phyloP scores from a whole-genome alignment of 2,888 invertebrate species.

The Ochlodes sylvanus region DNA sequence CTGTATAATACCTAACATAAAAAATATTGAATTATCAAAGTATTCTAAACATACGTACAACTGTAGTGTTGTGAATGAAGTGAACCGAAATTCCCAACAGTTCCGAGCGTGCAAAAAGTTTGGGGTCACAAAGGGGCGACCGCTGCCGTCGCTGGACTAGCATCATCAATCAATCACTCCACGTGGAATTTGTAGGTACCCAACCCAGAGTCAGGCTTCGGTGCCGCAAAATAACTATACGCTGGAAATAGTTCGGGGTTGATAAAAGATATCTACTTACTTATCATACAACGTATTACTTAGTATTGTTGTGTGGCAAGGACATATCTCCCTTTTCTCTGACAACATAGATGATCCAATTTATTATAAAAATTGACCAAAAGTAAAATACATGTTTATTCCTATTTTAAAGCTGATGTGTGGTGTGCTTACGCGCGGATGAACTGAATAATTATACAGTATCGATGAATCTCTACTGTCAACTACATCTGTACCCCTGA shows the following conservation, averaged over 20 bases:
- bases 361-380: no score
- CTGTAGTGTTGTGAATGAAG: slow-evolving; percentile 19
- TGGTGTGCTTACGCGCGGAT: no score
- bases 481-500: no score
- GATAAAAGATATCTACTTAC: background rate
- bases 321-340: no score
- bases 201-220: background rate
- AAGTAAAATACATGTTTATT: no score
- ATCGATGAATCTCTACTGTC: no score
- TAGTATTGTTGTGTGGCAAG: no score
- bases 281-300: no score
- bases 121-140: slow-evolving; percentile 34
- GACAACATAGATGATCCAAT: no score
- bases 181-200: slow-evolving; percentile 29
- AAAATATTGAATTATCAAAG: background rate
- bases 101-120: slow-evolving; percentile 29
- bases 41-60: background rate
- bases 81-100: slow-evolving; percentile 22
- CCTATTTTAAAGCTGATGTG: no score
- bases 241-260: background rate
- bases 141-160: slow-evolving; percentile 15
- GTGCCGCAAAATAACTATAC: slow-evolving; percentile 1
- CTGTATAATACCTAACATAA: no score
- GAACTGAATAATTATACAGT: no score
- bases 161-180: slow-evolving; percentile 38